Evolutionary conservation across 2,888 invertebrate species (phyloP), one percentile per base, ranked within the genome.

Genomic region (Dynastes tityus): DNA sequence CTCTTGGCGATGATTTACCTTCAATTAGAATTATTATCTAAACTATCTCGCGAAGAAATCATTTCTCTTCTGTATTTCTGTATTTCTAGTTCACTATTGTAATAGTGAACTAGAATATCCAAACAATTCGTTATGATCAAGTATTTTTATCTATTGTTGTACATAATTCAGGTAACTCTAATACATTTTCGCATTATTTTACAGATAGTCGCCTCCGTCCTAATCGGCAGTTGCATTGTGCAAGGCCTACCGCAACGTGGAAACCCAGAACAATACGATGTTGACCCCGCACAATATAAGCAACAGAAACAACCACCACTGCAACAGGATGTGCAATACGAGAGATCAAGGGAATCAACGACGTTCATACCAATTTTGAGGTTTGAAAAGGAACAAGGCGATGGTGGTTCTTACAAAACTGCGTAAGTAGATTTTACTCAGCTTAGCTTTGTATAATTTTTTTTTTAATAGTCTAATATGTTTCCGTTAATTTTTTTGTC

Each of bases 371-470:
- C 96, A 22, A 96, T 96, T 86, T 91, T 96, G 80, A 91, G 92
- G 82, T 95, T 95, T 88, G 95, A 95, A 85, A 95, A 96, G 86
- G 94, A 95, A 87, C 95, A 96, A 86, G 94, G 94, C 81, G 93
- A 92, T 82, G 95, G 95, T 89, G 96, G 96, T 84, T 95, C 95
- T 86, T 96, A 96, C 88, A 95, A 95, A 89, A 93, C 95, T 79
- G 88, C 94, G 94, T 94, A 90, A 90, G 92, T 90, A 80, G 61
- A n/a, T 13, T 32, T 29, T 32, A n/a, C 11, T 2, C 13, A 13
- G 32, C 13, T 37, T 3, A 8, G 6, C 32, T 32, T 81, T 27
- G 22, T 77, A 2, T 9, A 32, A 6, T 77, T 61, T 45, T 37
- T 32, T 37, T 32, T 37, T 37, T 37, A 37, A 37, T 37, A 37